phyloP scores from a whole-genome alignment of 2,113 vertebrate genomes.

The Salvelinus alpinus region DNA sequence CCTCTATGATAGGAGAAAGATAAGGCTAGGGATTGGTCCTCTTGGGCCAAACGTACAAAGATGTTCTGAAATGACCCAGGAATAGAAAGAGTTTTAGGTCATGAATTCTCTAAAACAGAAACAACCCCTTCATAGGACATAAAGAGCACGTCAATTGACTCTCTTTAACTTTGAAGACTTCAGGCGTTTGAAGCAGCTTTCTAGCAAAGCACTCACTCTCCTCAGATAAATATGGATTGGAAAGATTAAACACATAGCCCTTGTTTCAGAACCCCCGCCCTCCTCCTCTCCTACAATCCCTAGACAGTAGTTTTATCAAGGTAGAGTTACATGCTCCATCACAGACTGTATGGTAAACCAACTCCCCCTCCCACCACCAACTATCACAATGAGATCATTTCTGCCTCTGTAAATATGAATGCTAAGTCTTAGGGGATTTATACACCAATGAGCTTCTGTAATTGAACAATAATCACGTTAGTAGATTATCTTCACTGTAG shows the following conservation, averaged over 20 bases:
- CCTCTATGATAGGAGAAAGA: too few species aligned
- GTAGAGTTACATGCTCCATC: conserved; percentile 15
- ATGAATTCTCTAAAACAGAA: conserved; percentile 52
- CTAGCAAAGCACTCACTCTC: conserved; percentile 70
- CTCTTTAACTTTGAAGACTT: conserved; percentile 76
- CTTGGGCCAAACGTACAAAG: too few species aligned
- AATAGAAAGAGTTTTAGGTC: conserved; percentile 8
- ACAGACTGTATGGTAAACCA: conserved; percentile 29
- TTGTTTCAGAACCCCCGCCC: conserved; percentile 41
- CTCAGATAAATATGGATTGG: conserved; percentile 75
- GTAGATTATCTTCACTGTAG: conserved; percentile 62
- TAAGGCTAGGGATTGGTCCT: neutral
- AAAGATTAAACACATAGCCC: conserved; percentile 71
- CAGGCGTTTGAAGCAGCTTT: conserved; percentile 79
- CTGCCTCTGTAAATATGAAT: conserved; percentile 41
- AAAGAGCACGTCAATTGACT: conserved; percentile 49
- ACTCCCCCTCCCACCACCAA: conserved; percentile 25
- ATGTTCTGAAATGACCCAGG: too few species aligned
- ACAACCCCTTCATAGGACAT: conserved; percentile 58
- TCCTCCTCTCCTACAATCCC: conserved; percentile 29
- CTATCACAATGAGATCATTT: conserved; percentile 40
- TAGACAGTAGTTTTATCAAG: conserved; percentile 51
- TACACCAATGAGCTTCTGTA: conserved; percentile 47
- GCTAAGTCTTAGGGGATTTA: conserved; percentile 37
- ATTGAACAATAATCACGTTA: conserved; percentile 69